Evolutionary conservation across 2,113 vertebrate genomes (phyloP).

Genomic region (Megalops atlanticus): DNA sequence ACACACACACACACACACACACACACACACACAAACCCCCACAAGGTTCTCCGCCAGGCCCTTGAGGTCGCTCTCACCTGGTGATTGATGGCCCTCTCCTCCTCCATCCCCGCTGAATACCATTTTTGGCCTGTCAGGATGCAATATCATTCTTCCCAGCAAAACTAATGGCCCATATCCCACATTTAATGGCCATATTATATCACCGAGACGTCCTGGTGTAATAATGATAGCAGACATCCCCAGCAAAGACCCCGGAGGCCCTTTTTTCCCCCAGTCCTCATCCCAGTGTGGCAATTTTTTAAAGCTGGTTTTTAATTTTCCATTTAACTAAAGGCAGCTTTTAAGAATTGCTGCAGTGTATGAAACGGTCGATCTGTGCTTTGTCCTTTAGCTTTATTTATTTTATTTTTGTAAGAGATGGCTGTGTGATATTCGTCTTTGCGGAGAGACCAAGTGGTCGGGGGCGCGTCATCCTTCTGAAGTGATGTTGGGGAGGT

Average conservation of each 20-base stretch:
- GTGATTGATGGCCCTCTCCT: conserved; percentile 57
- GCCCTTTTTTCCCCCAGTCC: background rate
- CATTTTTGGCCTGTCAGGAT: conserved; percentile 62
- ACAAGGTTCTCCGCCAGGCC: conserved; percentile 34
- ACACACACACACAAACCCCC: background rate
- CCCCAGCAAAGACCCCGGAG: conserved; percentile 24
- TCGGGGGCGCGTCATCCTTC: background rate
- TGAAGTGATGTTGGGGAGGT: background rate
- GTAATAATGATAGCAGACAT: conserved; percentile 17
- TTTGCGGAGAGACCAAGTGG: background rate
- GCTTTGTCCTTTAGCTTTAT: background rate
- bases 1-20: too few species aligned
- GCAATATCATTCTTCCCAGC: conserved; percentile 48
- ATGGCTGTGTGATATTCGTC: background rate
- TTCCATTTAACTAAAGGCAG: conserved; percentile 18
- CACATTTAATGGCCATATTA: conserved; percentile 62
- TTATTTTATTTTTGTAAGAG: background rate
- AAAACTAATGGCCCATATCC: conserved; percentile 64
- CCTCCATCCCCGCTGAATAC: conserved; percentile 47
- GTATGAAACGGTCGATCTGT: background rate
- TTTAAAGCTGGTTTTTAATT: conserved; percentile 24
- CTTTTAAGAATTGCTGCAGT: background rate
- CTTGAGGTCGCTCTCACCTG: conserved; percentile 38
- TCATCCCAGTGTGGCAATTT: background rate
- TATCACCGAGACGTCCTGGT: conserved; percentile 44